Percentiles rank a stretch among this genome's conserved stretches.
These are phyloP conservation scores for Bombus sibiricus DNA, from an alignment of 1,140 invertebrate species.

Conservation along the genomic window DNA sequence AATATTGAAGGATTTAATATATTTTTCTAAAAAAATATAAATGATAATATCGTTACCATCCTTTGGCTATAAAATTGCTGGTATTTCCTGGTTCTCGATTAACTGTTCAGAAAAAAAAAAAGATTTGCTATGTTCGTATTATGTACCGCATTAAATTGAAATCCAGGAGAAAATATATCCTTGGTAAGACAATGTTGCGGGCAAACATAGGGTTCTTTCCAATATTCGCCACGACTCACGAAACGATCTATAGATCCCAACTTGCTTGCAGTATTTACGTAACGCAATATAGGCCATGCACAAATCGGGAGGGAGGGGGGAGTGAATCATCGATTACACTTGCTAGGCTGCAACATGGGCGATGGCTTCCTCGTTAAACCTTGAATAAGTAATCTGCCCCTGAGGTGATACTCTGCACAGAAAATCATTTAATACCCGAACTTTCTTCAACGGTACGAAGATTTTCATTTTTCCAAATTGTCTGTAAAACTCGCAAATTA, in stretches of 20 bases:
- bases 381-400: conserved; percentile 63
- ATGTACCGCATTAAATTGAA: too few relatives aligned
- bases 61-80: too few relatives aligned
- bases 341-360: conserved; percentile 59
- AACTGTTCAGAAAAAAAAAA: too few relatives aligned
- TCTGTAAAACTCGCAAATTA: too few relatives aligned
- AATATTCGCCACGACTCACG: conserved; percentile 22
- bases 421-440: background rate
- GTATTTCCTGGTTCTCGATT: too few relatives aligned
- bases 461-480: background rate
- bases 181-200: background rate
- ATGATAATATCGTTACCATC: too few relatives aligned
- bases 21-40: too few relatives aligned
- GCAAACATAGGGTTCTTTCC: background rate
- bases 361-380: conserved; percentile 64
- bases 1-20: too few relatives aligned
- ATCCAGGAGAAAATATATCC: background rate
- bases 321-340: conserved; percentile 71
- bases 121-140: too few relatives aligned
- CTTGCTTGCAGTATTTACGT: conserved; percentile 45
- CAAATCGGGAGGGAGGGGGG: conserved; percentile 26
- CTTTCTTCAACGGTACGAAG: background rate
- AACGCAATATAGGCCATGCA: conserved; percentile 36
- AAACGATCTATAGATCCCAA: conserved; percentile 36
- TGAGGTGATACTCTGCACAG: background rate